Evolutionary conservation across 2,113 vertebrate genomes (phyloP), one percentile per base, ranked within the genome.

Genomic region (Morone chrysops): DNA sequence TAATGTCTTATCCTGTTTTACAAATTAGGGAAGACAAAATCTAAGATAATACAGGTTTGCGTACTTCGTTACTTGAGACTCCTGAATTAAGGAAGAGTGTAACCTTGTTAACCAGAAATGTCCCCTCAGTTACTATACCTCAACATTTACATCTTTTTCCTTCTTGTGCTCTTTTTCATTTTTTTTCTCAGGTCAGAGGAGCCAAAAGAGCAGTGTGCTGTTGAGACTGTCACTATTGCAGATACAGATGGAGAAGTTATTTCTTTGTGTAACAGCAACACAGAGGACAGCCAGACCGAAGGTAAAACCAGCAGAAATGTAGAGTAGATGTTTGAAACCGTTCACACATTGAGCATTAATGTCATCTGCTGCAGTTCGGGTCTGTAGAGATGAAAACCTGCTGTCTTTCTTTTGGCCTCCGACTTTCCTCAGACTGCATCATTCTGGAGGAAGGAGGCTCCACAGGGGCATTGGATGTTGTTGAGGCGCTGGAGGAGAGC

Each of bases 121-220:
- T 1, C 38, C 36, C 57, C 60, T 31, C 31, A 31, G 31, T 31
- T 11, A 13, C 1, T 63, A 48, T 45, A 4, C 56, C 8, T 48
- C 6, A 53, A 8, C 10, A 9, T 47, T 38, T 17, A 4, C 12
- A 5, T n/a, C 5, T 22, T 40, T 41, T 63, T 66, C 13, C 2
- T 66, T 70, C 6, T 54, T 17, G 31, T 31, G 31, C 31, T 31
- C 31, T 31, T 31, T 31, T 31, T 31, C 31, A 31, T 31, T 47
- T 47, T 67, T 18, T 38, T 9, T 57, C 17, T 71, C 81, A 96
- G 95, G 79, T 75, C 36, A 14, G 93, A 93, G 22, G 92, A 92
- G 48, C 43, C 68, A 5, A 70, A 82, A 51, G 87, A 89, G 18
- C 57, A 80, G 62, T 6, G 48, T 60, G 62, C 40, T 40, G 60